phyloP scores from a whole-genome alignment of 2,113 vertebrate genomes.

The Psittacus erithacus region DNA sequence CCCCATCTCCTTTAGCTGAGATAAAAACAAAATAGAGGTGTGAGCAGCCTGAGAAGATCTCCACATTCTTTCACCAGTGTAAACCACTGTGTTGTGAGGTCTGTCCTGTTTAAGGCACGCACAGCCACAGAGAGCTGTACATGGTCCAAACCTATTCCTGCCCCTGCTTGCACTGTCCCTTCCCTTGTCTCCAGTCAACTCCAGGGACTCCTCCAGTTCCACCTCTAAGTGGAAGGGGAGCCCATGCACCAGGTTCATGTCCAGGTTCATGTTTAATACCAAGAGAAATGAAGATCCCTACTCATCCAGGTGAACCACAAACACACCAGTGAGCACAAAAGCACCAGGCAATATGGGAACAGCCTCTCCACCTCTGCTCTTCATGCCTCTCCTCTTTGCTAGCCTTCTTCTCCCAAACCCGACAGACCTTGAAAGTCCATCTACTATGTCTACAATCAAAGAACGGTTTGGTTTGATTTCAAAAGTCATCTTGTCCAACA shows the following conservation, averaged over 20 bases:
- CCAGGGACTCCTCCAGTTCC: neutral
- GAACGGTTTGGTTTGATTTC: neutral
- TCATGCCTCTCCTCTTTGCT: neutral
- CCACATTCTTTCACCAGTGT: neutral
- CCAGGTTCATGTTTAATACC: neutral
- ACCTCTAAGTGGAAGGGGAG: neutral
- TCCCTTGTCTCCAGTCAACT: neutral
- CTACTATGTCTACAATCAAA: neutral
- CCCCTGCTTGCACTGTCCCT: neutral
- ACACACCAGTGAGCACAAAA: neutral
- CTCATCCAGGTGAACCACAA: neutral
- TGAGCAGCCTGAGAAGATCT: neutral
- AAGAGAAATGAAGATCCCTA: neutral
- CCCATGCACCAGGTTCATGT: neutral
- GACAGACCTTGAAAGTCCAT: neutral
- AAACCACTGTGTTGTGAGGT: neutral
- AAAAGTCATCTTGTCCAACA: neutral
- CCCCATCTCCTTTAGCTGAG: neutral
- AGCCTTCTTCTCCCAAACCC: neutral
- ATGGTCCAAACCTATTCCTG: neutral
- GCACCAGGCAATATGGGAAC: neutral
- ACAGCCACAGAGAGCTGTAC: fast-evolving
- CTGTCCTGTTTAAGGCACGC: fast-evolving
- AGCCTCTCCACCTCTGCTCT: neutral
- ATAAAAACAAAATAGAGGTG: neutral